These are phyloP conservation scores for Spodoptera littoralis DNA, from an alignment of 2,888 invertebrate genomes.

Conservation along the genomic window DNA sequence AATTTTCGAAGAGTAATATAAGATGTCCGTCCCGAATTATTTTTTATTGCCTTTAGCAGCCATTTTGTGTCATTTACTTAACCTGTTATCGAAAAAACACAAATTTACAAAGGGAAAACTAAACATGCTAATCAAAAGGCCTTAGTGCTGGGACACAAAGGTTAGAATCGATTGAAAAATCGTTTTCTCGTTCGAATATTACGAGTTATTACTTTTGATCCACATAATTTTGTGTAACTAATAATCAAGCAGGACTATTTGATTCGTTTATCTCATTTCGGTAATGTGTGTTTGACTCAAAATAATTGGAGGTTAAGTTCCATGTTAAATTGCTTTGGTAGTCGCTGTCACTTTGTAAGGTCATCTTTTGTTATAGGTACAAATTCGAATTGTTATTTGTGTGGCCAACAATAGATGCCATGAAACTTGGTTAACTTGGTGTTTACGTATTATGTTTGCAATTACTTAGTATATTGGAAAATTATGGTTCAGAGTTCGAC, in stretches of 20 bases:
- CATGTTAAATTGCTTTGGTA: slow-evolving; percentile 65
- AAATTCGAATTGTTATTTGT: slow-evolving; percentile 18
- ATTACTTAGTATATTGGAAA: no score
- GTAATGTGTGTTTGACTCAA: slow-evolving; percentile 62
- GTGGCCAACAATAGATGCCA: slow-evolving; percentile 3
- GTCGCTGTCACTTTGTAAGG: slow-evolving; percentile 59
- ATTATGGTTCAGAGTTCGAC: no score
- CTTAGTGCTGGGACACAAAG: slow-evolving; percentile 52
- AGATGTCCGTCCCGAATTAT: slow-evolving; percentile 72
- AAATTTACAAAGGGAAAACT: slow-evolving; percentile 51
- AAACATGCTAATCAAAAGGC: slow-evolving; percentile 36
- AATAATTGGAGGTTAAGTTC: slow-evolving; percentile 62
- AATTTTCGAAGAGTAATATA: slow-evolving; percentile 78
- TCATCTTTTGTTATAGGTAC: slow-evolving; percentile 53
- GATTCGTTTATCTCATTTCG: slow-evolving; percentile 75
- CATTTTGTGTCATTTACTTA: slow-evolving; percentile 84
- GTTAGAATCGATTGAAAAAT: slow-evolving; percentile 57
- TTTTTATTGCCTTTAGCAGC: slow-evolving; percentile 72
- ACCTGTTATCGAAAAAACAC: slow-evolving; percentile 75
- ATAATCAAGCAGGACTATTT: slow-evolving; percentile 74
- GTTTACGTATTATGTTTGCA: no score
- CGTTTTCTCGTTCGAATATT: slow-evolving; percentile 32
- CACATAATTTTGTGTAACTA: slow-evolving; percentile 76
- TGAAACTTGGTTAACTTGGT: no score
- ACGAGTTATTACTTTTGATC: slow-evolving; percentile 58